phyloP scores from a whole-genome alignment of 2,113 vertebrate genomes.

The Hemiprocne comata region DNA sequence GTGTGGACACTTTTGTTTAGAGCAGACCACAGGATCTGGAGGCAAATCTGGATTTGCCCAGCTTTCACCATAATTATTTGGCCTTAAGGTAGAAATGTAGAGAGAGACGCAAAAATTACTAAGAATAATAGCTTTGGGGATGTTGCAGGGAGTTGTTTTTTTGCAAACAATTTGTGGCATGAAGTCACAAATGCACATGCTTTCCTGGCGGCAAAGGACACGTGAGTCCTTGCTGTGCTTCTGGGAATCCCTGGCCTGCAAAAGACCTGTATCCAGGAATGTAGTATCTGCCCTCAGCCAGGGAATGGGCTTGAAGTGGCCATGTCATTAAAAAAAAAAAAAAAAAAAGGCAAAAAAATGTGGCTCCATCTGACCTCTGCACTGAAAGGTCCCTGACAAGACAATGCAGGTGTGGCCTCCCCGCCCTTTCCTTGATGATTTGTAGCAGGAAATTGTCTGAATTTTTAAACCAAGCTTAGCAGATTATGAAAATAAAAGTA shows the following conservation, averaged over 20 bases:
- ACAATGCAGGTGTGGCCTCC: background rate
- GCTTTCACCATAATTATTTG: background rate
- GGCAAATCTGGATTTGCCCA: background rate
- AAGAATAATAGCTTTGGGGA: background rate
- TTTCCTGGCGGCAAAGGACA: background rate
- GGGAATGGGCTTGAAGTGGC: background rate
- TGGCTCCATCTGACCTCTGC: background rate
- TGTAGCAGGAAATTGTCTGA: background rate
- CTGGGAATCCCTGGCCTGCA: background rate
- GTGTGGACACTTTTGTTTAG: background rate
- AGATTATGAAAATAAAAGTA: background rate
- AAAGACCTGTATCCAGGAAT: background rate
- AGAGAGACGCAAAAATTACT: background rate
- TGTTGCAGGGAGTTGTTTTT: background rate
- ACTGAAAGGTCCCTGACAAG: background rate
- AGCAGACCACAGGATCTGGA: rapidly evolving
- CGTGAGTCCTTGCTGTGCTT: background rate
- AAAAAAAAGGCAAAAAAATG: background rate
- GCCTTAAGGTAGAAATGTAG: background rate
- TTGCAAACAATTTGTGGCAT: background rate
- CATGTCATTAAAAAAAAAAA: background rate
- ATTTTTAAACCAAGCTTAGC: background rate
- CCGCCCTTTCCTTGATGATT: background rate
- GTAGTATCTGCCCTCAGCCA: background rate
- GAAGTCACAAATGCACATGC: background rate